These are phyloP conservation scores for Cyrtorhinus lividipennis DNA, from an alignment of 1,140 invertebrate species.

Conservation along the genomic window DNA sequence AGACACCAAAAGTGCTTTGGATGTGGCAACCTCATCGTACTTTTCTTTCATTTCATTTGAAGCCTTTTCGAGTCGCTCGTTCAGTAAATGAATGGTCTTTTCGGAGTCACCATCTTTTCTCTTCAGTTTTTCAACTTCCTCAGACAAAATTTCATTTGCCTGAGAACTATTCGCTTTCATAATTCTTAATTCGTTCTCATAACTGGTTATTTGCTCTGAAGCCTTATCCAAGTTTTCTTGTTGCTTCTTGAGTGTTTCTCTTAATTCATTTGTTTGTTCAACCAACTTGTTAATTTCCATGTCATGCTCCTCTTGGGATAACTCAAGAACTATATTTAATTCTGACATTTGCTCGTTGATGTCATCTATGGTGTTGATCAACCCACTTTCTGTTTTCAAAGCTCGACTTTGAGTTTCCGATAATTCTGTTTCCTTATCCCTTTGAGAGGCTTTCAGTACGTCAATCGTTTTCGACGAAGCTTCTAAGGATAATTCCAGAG, in stretches of 20 bases:
- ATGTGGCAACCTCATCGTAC: not conserved
- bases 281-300: constrained; percentile 18
- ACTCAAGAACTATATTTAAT: not conserved
- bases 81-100: constrained; percentile 21
- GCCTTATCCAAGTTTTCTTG: constrained; percentile 19
- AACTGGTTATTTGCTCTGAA: constrained; percentile 14
- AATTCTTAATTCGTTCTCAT: constrained; percentile 1
- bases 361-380: not conserved
- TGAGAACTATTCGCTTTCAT: not conserved
- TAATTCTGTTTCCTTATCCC: not conserved
- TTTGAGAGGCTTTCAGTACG: not conserved
- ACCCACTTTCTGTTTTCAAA: not conserved
- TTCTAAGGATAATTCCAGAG: constrained; percentile 18
- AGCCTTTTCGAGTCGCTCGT: not conserved
- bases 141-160: not conserved
- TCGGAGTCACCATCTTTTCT: constrained; percentile 23
- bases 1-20: not conserved
- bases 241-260: constrained; percentile 21
- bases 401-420: not conserved
- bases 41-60: not conserved
- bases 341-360: not conserved
- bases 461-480: not conserved
- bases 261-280: constrained; percentile 18
- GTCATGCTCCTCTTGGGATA: constrained; percentile 15
- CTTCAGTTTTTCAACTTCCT: constrained; percentile 21